phyloP scores from a whole-genome alignment of 2,888 invertebrate genomes.

The Hetaerina titia region DNA sequence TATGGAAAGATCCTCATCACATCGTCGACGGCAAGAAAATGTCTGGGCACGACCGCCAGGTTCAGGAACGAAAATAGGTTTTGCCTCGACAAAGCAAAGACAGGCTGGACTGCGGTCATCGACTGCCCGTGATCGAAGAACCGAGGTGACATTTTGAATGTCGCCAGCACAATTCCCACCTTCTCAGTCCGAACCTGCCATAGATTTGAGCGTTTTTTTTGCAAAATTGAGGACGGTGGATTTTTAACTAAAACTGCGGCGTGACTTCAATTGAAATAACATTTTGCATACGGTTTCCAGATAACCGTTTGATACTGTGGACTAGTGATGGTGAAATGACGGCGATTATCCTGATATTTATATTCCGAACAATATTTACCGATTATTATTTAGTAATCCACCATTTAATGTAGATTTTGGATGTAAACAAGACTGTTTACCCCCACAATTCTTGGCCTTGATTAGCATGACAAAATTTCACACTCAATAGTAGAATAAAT shows the following conservation, averaged over 20 bases:
- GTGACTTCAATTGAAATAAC: not conserved
- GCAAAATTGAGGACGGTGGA: not conserved
- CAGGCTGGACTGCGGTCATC: not conserved
- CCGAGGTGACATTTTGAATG: not conserved
- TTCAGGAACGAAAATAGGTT: not conserved
- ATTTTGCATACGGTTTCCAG: not conserved
- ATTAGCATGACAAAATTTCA: too few relatives aligned
- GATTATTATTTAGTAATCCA: too few relatives aligned
- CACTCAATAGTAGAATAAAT: too few relatives aligned
- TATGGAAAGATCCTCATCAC: not conserved
- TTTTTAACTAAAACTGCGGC: not conserved
- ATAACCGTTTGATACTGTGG: not conserved
- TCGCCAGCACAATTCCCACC: not conserved
- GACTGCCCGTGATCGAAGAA: not conserved
- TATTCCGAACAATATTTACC: not conserved
- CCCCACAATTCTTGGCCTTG: too few relatives aligned
- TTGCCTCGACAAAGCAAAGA: not conserved
- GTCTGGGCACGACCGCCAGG: not conserved
- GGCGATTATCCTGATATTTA: not conserved
- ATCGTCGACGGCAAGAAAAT: not conserved
- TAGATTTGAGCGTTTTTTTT: not conserved
- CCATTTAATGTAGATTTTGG: too few relatives aligned
- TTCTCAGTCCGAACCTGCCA: not conserved
- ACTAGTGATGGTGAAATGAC: not conserved
- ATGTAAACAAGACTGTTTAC: too few relatives aligned